These are phyloP conservation scores for Endotricha flammealis DNA, from an alignment of 2,888 invertebrate genomes.

Conservation along the genomic window DNA sequence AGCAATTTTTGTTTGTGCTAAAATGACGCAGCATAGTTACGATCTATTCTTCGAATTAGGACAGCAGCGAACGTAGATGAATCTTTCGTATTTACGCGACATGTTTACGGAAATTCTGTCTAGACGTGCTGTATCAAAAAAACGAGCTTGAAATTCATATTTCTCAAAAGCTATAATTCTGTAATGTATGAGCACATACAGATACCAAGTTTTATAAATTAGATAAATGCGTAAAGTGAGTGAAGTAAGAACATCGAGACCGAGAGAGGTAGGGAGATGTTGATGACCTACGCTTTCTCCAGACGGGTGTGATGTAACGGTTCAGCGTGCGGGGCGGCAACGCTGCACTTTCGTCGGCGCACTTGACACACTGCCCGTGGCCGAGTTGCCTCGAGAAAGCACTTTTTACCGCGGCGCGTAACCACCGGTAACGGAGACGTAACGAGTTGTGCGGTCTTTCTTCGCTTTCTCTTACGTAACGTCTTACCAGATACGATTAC, in stretches of 20 bases:
- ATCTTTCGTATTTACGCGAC: slow-evolving; percentile 23
- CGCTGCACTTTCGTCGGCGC: slow-evolving; percentile 73
- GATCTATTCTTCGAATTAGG: slow-evolving; percentile 63
- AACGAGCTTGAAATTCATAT: background rate
- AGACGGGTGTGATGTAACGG: slow-evolving; percentile 70
- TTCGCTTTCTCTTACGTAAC: slow-evolving; percentile 75
- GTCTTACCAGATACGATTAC: slow-evolving; percentile 61
- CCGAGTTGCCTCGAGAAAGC: slow-evolving; percentile 75
- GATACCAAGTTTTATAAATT: too few relatives aligned
- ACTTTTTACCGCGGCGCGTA: slow-evolving; percentile 72
- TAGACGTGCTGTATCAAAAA: background rate
- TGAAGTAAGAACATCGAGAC: too few relatives aligned
- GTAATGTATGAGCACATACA: too few relatives aligned
- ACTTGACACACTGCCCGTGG: slow-evolving; percentile 78
- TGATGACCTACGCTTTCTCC: slow-evolving; percentile 70
- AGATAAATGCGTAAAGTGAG: too few relatives aligned
- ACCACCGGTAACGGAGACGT: slow-evolving; percentile 60
- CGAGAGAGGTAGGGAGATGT: slow-evolving; percentile 40
- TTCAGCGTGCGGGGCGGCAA: slow-evolving; percentile 53
- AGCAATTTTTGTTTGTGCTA: slow-evolving; percentile 70
- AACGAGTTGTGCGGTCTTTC: slow-evolving; percentile 67
- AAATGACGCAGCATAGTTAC: slow-evolving; percentile 67
- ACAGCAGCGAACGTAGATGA: slow-evolving; percentile 41
- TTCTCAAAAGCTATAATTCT: too few relatives aligned
- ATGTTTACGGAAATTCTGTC: slow-evolving; percentile 30